A percentile compares a stretch with the other conserved stretches of the same genome.
These are phyloP conservation scores for Eleginops maclovinus DNA, from an alignment of 2,113 vertebrate genomes.

Conservation along the genomic window DNA sequence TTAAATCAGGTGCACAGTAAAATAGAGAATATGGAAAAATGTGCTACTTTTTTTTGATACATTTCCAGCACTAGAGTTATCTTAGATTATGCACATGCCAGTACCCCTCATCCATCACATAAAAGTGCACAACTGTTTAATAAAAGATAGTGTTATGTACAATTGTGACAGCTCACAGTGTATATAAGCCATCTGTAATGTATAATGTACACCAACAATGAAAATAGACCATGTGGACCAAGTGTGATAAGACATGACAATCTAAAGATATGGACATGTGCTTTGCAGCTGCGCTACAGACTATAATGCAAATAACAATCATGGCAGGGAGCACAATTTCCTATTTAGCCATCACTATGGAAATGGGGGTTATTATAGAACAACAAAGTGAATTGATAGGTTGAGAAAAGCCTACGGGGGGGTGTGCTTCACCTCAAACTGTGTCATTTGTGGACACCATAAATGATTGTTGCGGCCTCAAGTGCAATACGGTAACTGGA, in stretches of 20 bases:
- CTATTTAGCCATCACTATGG: slow-evolving; percentile 45
- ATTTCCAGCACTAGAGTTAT: background rate
- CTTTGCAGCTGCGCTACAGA: slow-evolving; percentile 29
- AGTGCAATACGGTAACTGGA: background rate
- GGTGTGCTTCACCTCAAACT: background rate
- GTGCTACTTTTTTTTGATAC: background rate
- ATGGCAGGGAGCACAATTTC: slow-evolving; percentile 16
- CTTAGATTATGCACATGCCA: slow-evolving; percentile 29
- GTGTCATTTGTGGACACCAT: background rate
- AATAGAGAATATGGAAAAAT: background rate
- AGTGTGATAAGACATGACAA: slow-evolving; percentile 53
- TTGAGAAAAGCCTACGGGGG: slow-evolving; percentile 11
- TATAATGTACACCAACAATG: slow-evolving; percentile 47
- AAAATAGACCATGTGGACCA: slow-evolving; percentile 41
- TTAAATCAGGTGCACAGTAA: background rate
- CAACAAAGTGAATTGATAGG: slow-evolving; percentile 32
- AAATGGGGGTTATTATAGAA: slow-evolving; percentile 36
- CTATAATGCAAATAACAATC: slow-evolving; percentile 39
- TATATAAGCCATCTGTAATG: slow-evolving; percentile 25
- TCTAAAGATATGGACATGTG: slow-evolving; percentile 20
- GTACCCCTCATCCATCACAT: slow-evolving; percentile 10
- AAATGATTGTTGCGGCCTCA: background rate
- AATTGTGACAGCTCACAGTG: slow-evolving; percentile 13
- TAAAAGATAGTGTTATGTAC: slow-evolving; percentile 50
- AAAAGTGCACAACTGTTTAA: slow-evolving; percentile 40